Evolutionary conservation across 2,888 invertebrate genomes (phyloP), one percentile per base, ranked within the genome.

Genomic region (Hymenopus coronatus): DNA sequence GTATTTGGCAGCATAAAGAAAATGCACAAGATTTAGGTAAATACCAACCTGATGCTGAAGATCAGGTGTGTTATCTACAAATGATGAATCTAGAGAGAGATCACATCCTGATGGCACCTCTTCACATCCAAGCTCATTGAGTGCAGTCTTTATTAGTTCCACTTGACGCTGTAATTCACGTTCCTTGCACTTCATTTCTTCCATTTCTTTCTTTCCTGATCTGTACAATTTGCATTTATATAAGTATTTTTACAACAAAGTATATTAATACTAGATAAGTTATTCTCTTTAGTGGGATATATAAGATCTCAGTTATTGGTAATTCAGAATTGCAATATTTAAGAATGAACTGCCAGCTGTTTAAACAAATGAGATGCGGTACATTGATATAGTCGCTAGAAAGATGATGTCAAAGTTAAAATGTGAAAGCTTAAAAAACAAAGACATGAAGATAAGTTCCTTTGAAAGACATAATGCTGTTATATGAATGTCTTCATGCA

Each of bases 41-140:
- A 83, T n/a, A 83, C 28, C 30, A 28, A 83, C 30, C 83, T 27
- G 83, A 20, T 83, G 15, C 28, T 30, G 20, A 25, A 83, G 83
- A 28, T 83, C 30, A 20, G 28, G 83, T 27, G 54, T 70, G 15
- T 89, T 87, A 82, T 88, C 89, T 81, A 90, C 93, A 94, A 92
- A 95, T 93, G 89, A 88, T 28, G 89, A 82, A 90, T 95, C 96
- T 93, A 94, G 93, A 15, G 93, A 93, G 14, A 97, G 94, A 93
- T 97, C 97, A 92, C 97, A 97, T 88, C 97, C 98, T 12, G 97
- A 96, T 27, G 98, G 98, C 89, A 97, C 95, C 93, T 98, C 97
- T 93, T 98, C 97, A 92, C 97, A 97, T 89, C 98, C 97, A 46
- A 98, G 94, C 93, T 98, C 97, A 90, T 97, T 97, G 90, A 98